Conservation (phyloP, 2,113 vertebrate species). For the Chrysemys picta region DNA sequence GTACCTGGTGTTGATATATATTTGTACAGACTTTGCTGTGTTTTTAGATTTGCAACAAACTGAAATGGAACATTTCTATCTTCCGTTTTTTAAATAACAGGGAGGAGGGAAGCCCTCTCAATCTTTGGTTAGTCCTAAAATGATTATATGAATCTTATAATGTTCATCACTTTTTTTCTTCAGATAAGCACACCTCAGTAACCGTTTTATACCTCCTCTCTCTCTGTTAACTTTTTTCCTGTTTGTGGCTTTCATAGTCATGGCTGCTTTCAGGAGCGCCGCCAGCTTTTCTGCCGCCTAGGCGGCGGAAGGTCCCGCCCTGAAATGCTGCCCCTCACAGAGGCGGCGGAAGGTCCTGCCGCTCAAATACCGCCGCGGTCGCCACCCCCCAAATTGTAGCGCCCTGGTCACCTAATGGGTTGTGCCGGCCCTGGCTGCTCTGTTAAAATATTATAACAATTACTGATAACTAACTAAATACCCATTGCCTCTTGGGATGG, state of each 20-base stretch:
- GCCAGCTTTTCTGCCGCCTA: too few species aligned
- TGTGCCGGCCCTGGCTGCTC: neutral
- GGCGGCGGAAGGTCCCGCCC: too few species aligned
- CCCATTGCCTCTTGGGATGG: neutral
- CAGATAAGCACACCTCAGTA: neutral
- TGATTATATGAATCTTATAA: neutral
- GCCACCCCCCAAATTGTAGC: too few species aligned
- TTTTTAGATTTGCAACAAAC: neutral
- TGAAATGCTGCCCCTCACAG: too few species aligned
- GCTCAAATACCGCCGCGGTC: too few species aligned
- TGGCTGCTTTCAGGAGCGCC: neutral
- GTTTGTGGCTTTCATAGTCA: neutral
- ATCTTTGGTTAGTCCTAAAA: neutral
- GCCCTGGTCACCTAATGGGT: too few species aligned
- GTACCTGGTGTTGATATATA: neutral
- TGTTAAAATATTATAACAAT: neutral
- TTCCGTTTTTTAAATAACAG: neutral
- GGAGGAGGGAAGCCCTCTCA: neutral
- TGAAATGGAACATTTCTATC: neutral
- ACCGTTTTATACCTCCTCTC: neutral
- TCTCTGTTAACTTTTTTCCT: neutral
- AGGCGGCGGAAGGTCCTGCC: too few species aligned
- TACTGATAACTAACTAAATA: conserved; percentile 6
- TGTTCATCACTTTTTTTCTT: neutral
- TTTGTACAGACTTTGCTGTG: neutral